phyloP scores from a whole-genome alignment of 2,113 vertebrate species.

The Athene cunicularia region DNA sequence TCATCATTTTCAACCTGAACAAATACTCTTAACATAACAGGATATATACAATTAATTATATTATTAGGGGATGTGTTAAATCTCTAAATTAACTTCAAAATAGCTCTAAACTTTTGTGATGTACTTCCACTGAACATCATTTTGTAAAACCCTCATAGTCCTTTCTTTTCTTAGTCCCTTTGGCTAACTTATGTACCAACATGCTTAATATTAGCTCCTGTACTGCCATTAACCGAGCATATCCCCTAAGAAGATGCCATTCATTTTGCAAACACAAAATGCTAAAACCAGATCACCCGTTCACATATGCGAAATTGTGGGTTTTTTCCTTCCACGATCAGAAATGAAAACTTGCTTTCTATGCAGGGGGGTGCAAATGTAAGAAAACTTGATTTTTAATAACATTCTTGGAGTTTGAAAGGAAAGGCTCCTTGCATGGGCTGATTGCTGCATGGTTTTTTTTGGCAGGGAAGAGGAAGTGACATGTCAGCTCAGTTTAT shows the following conservation, averaged over 20 bases:
- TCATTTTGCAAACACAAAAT: neutral
- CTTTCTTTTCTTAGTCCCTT: neutral
- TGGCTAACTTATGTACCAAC: neutral
- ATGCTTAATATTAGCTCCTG: neutral
- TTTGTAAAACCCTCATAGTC: neutral
- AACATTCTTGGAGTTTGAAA: neutral
- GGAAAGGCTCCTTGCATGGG: neutral
- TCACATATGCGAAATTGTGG: neutral
- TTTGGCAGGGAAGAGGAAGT: neutral
- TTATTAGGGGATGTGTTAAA: neutral
- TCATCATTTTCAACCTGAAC: neutral
- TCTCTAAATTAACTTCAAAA: neutral
- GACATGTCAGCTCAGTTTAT: neutral
- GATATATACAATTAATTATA: neutral
- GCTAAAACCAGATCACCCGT: neutral
- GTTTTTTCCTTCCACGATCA: fast-evolving
- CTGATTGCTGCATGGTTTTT: neutral
- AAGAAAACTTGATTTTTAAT: neutral
- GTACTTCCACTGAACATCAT: neutral
- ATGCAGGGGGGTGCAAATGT: neutral
- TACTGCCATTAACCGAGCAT: neutral
- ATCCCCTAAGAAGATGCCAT: neutral
- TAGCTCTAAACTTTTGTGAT: neutral
- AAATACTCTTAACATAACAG: neutral
- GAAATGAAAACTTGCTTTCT: neutral